Conservation (phyloP, 2,888 invertebrate genomes). For the Panopea generosa region DNA sequence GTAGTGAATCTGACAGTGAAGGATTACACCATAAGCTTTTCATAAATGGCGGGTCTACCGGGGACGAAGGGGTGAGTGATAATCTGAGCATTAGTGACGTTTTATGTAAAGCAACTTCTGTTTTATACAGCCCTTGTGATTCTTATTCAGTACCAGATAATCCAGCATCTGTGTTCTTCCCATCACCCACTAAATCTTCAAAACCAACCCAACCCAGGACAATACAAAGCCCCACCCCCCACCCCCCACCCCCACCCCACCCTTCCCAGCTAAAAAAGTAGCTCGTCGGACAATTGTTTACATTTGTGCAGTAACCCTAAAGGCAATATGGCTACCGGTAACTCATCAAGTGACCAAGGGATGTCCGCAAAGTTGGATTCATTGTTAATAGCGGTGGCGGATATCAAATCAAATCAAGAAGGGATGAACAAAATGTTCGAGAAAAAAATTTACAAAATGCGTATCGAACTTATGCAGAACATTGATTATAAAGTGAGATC, state of each 20-base stretch:
- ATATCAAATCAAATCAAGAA: conserved; percentile 1
- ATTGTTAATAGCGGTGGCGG: not conserved
- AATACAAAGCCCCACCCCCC: too few species aligned
- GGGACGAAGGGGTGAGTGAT: too few species aligned
- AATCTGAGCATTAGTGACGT: not conserved
- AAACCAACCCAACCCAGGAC: too few species aligned
- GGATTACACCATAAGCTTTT: not conserved
- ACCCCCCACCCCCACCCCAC: too few species aligned
- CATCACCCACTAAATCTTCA: too few species aligned
- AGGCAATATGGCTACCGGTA: not conserved
- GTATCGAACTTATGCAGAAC: not conserved
- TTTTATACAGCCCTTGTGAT: too few species aligned
- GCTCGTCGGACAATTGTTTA: too few species aligned
- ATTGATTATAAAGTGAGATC: not conserved
- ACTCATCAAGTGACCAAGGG: not conserved
- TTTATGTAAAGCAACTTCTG: not conserved
- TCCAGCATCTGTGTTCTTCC: too few species aligned
- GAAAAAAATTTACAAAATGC: not conserved
- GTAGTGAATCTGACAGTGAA: not conserved
- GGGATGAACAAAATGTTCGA: not conserved
- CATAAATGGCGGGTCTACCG: too few species aligned
- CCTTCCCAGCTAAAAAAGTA: too few species aligned
- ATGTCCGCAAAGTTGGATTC: not conserved
- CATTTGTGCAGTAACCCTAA: not conserved
- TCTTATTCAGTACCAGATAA: too few species aligned